Percentiles rank a stretch among this genome's conserved stretches.
These are phyloP conservation scores for Papilio demoleus DNA, from an alignment of 2,888 invertebrate genomes.

Conservation along the genomic window DNA sequence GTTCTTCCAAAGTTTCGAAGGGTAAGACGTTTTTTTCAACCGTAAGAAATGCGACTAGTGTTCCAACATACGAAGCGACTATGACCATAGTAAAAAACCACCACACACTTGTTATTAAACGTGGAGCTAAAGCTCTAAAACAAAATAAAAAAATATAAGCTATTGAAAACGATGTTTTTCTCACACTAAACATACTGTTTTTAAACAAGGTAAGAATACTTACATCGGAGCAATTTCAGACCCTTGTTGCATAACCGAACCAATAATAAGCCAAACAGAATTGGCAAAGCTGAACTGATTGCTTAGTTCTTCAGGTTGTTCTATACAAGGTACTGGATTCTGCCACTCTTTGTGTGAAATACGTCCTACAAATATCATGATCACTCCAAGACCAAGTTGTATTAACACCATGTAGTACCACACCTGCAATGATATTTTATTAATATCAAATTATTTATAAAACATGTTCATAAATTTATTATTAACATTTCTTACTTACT, in stretches of 20 bases:
- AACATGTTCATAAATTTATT: neutral
- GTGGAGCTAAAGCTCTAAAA: conserved; percentile 91
- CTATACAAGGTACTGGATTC: conserved; percentile 93
- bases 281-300: conserved; percentile 94
- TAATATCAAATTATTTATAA: no score
- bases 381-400: conserved; percentile 89
- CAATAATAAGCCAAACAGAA: conserved; percentile 94
- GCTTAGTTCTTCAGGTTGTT: conserved; percentile 90
- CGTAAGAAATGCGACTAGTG: conserved; percentile 94
- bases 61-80: conserved; percentile 94
- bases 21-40: conserved; percentile 88
- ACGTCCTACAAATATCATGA: conserved; percentile 92
- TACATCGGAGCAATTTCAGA: conserved; percentile 94
- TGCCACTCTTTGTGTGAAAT: conserved; percentile 94
- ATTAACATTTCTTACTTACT: conserved; percentile 54
- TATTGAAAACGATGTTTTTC: no score
- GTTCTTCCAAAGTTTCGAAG: conserved; percentile 91
- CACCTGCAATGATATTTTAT: conserved; percentile 73
- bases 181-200: neutral
- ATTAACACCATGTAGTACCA: conserved; percentile 94
- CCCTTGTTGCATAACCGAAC: conserved; percentile 94
- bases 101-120: conserved; percentile 94
- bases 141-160: conserved; percentile 11
- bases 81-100: conserved; percentile 96
- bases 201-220: conserved; percentile 47